These are phyloP conservation scores for Ceraclea dissimilis DNA, from an alignment of 2,888 invertebrate genomes.

Conservation along the genomic window DNA sequence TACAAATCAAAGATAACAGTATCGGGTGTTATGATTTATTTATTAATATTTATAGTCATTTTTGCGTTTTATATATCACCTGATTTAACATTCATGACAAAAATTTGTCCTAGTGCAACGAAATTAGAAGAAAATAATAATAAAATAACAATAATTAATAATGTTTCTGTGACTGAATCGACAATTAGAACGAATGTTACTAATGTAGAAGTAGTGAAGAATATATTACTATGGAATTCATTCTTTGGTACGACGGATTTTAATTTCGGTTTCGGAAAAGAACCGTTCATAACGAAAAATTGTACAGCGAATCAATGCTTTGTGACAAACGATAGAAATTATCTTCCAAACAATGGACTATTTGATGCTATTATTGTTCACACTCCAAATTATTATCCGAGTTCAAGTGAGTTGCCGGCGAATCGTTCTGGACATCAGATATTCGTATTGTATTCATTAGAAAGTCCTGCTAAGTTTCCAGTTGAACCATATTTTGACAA, in stretches of 20 bases:
- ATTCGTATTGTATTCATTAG: slow-evolving; percentile 45
- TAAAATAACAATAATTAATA: too few relatives aligned
- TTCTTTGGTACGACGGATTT: slow-evolving; percentile 35
- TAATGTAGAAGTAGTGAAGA: neutral
- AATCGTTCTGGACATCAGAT: slow-evolving; percentile 36
- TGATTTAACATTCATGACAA: too few relatives aligned
- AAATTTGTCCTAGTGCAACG: too few relatives aligned
- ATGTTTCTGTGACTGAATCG: too few relatives aligned
- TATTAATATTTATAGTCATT: too few relatives aligned
- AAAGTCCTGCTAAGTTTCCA: slow-evolving; percentile 33
- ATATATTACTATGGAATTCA: slow-evolving; percentile 30
- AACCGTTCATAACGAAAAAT: slow-evolving; percentile 30
- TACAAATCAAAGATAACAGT: too few relatives aligned
- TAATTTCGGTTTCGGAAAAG: slow-evolving; percentile 36
- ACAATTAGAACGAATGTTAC: neutral
- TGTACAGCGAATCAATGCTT: slow-evolving; percentile 41
- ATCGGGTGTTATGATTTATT: too few relatives aligned
- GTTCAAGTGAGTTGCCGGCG: slow-evolving; percentile 31
- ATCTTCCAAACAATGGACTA: slow-evolving; percentile 33
- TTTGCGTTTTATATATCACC: too few relatives aligned
- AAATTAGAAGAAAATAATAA: too few relatives aligned
- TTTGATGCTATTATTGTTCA: slow-evolving; percentile 50
- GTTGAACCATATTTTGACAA: slow-evolving; percentile 29
- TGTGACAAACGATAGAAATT: slow-evolving; percentile 35
- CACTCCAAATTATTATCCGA: slow-evolving; percentile 35